A percentile compares a stretch with the other conserved stretches of the same genome.
These are phyloP conservation scores for Chrysolina oricalcia DNA, from an alignment of 2,888 invertebrate species.

Conservation along the genomic window DNA sequence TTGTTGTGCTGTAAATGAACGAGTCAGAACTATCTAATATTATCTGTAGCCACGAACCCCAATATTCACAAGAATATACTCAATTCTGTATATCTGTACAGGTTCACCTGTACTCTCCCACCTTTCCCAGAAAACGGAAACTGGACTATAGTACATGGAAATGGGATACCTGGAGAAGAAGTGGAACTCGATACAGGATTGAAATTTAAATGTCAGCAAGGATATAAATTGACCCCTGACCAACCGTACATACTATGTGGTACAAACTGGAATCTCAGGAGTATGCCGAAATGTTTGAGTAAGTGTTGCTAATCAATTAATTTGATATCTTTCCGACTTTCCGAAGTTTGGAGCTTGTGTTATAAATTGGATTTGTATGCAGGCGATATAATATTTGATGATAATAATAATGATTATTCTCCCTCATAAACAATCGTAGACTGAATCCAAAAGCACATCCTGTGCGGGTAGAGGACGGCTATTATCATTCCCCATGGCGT, in stretches of 20 bases:
- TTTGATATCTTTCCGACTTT: background rate
- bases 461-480: too few species aligned
- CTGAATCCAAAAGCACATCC: too few species aligned
- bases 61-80: too few species aligned
- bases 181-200: conserved; percentile 34
- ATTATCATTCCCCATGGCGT: too few species aligned
- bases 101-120: conserved; percentile 39
- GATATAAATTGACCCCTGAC: conserved; percentile 35
- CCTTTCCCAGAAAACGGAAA: conserved; percentile 39
- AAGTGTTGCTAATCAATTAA: conserved; percentile 8
- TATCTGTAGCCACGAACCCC: too few species aligned
- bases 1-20: too few species aligned
- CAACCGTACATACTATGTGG: conserved; percentile 39
- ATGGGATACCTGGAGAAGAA: conserved; percentile 37
- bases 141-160: conserved; percentile 41
- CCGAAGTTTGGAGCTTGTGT: background rate
- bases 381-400: background rate
- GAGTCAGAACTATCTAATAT: too few species aligned
- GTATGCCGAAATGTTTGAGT: conserved; percentile 44
- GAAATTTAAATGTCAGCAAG: conserved; percentile 39
- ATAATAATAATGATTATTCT: too few species aligned
- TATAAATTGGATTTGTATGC: background rate
- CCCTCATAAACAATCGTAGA: too few species aligned
- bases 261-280: conserved; percentile 32
- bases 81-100: background rate